Conservation (phyloP, 2,797 vertebrate species). For the Aphelocoma californica region DNA sequence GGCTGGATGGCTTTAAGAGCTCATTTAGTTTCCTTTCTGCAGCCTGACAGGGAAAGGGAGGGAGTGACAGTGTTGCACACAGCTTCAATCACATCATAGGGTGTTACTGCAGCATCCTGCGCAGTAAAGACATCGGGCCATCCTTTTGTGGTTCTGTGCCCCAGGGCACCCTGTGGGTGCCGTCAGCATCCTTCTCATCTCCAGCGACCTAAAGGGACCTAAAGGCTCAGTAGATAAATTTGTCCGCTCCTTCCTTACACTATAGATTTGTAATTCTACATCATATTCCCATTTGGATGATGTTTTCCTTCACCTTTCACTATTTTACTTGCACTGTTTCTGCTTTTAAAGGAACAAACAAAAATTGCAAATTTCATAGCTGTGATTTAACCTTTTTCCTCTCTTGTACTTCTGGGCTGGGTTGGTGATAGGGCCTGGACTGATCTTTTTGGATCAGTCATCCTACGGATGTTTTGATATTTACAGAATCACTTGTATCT, state of each 20-base stretch:
- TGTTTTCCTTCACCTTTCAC: not conserved
- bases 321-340: not conserved
- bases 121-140: not conserved
- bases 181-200: not conserved
- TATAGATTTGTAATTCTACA: not conserved
- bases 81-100: not conserved
- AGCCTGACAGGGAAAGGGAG: not conserved
- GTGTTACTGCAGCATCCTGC: not conserved
- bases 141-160: not conserved
- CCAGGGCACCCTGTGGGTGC: not conserved
- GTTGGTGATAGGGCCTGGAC: not conserved
- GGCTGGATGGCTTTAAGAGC: not conserved
- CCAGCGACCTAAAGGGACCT: not conserved
- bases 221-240: not conserved
- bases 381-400: not conserved
- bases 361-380: not conserved
- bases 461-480: not conserved
- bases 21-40: conserved; percentile 13
- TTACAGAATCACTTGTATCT: not conserved
- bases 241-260: not conserved
- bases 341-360: not conserved
- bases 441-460: not conserved
- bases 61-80: not conserved
- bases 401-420: not conserved
- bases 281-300: not conserved